phyloP scores from a whole-genome alignment of 1,140 invertebrate species.

The Drosophila funebris region DNA sequence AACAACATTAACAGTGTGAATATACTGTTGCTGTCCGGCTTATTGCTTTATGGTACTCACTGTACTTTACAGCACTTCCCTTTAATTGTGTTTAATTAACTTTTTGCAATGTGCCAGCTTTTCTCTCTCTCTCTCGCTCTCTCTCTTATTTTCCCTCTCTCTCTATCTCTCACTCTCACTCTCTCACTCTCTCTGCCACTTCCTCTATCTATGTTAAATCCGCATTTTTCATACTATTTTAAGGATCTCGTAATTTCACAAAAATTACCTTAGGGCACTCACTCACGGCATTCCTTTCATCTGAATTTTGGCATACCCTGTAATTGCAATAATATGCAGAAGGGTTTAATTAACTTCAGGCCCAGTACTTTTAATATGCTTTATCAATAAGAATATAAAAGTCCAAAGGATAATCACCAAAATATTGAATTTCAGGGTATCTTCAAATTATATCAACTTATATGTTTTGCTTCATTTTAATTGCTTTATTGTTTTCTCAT shows the following conservation, averaged over 20 bases:
- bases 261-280: constrained; percentile 29
- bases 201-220: constrained; percentile 12
- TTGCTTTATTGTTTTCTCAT: constrained; percentile 38
- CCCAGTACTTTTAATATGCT: no score
- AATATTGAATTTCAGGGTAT: neutral
- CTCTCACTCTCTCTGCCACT: neutral
- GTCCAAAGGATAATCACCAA: no score
- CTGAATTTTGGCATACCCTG: constrained; percentile 2
- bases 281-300: constrained; percentile 44
- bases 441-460: neutral
- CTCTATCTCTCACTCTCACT: neutral
- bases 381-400: no score
- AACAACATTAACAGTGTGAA: constrained; percentile 16
- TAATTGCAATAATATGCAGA: neutral
- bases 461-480: neutral
- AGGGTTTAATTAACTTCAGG: neutral
- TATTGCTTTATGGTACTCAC: constrained; percentile 18
- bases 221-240: constrained; percentile 50
- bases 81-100: constrained; percentile 74
- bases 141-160: no score
- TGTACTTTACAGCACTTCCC: constrained; percentile 25
- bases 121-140: neutral
- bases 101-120: constrained; percentile 60
- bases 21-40: constrained; percentile 27
- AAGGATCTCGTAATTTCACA: neutral